Evolutionary conservation across 2,888 invertebrate genomes (phyloP).

Genomic region (Macropis europaea): DNA sequence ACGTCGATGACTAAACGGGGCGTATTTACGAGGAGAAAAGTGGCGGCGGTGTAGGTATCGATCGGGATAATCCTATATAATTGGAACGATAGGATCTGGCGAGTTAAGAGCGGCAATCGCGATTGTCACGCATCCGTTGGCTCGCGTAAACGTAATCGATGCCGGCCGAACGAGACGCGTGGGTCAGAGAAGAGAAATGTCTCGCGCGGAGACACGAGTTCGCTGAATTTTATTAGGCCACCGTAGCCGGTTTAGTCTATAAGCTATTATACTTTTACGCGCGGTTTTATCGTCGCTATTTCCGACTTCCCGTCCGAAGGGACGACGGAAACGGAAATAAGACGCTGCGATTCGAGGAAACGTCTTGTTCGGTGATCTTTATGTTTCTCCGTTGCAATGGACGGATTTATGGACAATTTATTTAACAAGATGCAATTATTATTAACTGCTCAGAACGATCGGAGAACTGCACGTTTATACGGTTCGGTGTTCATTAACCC

Average conservation of each 20-base stretch:
- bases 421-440: neutral
- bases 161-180: conserved; percentile 3
- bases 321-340: conserved; percentile 22
- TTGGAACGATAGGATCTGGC: conserved; percentile 38
- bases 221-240: conserved; percentile 58
- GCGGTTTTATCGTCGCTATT: conserved; percentile 59
- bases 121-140: conserved; percentile 42
- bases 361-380: conserved; percentile 2
- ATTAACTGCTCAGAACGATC: too few species aligned
- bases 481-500: too few species aligned
- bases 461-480: too few species aligned
- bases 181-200: neutral
- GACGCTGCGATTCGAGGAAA: conserved; percentile 8
- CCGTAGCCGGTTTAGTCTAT: conserved; percentile 57
- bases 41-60: conserved; percentile 39
- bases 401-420: neutral
- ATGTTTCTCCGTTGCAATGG: too few species aligned
- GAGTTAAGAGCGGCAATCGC: conserved; percentile 34
- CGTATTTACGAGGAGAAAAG: conserved; percentile 48
- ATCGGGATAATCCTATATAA: conserved; percentile 47
- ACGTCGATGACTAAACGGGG: conserved; percentile 40
- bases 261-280: conserved; percentile 67
- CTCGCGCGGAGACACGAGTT: conserved; percentile 23
- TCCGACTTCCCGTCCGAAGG: conserved; percentile 37
- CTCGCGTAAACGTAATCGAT: conserved; percentile 26